Base-by-base conservation (phyloP, 2,888 invertebrate species). In the Marronus borbonicus region DNA sequence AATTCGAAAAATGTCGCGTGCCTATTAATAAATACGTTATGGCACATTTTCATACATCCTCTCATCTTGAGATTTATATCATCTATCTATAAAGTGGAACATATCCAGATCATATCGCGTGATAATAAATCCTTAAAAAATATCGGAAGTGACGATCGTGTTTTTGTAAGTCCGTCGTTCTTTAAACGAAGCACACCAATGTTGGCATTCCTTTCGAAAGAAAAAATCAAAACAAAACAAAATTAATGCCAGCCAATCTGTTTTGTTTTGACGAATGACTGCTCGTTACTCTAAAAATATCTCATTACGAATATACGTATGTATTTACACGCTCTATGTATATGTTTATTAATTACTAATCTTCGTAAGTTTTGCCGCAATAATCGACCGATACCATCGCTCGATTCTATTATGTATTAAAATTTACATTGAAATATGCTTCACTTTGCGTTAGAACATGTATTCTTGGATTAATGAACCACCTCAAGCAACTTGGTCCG, bases 401-500 rank as follows among this genome's bases (percentile, higher is more conserved):
- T 49, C 24, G 31, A 64, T 31, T 12, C 17, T 12, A 50, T 58
- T 44, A 44, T 2, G 44, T 44, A 44, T 44, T 8, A 12, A 44
- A 44, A 44, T 44, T 44, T 31, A 31, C 31, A 31, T 31, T 1
- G 44, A 44, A 44, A 44, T 44, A 44, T 81, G 81, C 79, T 81
- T 81, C 79, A 79, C 77, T 79, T 80, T 78, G 77, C 62, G 69
- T 81, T 81, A 81, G 79, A 81, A 86, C 82, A 87, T 88, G 88
- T 88, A 86, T 82, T 85, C 86, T 82, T 88, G 88, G 88, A 83
- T 89, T 82, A 86, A 88, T 82, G 82, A 82, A 79, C 84, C 86
- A 85, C 86, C 87, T 44, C 88, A 89, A 86, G 90, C 90, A 77
- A 91, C 89, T 83, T 92, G 91, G 91, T 87, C 87, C 69, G 91